Evolutionary conservation across 2,113 vertebrate genomes (phyloP).

Genomic region (Austrofundulus limnaeus): DNA sequence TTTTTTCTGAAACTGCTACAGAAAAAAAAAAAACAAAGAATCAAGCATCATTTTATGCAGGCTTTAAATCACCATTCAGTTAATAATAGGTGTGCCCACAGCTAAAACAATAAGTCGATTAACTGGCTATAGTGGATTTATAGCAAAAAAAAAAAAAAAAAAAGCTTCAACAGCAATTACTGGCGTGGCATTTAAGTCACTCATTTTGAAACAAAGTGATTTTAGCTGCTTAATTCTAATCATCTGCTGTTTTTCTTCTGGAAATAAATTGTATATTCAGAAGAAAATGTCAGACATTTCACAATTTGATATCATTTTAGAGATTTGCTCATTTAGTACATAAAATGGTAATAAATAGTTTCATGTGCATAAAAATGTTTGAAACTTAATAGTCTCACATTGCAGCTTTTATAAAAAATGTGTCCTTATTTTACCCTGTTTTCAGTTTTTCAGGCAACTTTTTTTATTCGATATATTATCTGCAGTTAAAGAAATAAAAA

Average conservation of each 20-base stretch:
- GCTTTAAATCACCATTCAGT: slow-evolving; percentile 9
- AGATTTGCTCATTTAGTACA: too few species aligned
- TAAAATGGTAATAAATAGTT: too few species aligned
- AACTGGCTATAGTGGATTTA: slow-evolving; percentile 8
- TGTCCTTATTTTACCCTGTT: too few species aligned
- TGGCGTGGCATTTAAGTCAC: background rate
- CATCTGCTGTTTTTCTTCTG: background rate
- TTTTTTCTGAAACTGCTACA: background rate
- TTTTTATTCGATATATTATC: too few species aligned
- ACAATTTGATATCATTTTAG: too few species aligned
- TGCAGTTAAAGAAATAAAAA: too few species aligned
- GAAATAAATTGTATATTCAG: too few species aligned
- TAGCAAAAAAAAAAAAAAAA: slow-evolving; percentile 9
- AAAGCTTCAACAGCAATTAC: background rate
- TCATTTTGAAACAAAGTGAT: slow-evolving; percentile 1
- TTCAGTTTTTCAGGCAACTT: too few species aligned
- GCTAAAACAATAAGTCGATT: slow-evolving; percentile 3
- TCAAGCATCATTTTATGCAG: slow-evolving; percentile 2
- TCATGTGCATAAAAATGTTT: too few species aligned
- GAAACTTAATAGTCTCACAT: too few species aligned
- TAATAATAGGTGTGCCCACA: background rate
- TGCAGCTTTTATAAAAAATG: too few species aligned
- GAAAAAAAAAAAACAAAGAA: background rate
- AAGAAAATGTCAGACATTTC: too few species aligned
- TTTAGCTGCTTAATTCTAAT: background rate